Base-by-base conservation (phyloP, 2,113 vertebrate species). In the Pituophis catenifer region DNA sequence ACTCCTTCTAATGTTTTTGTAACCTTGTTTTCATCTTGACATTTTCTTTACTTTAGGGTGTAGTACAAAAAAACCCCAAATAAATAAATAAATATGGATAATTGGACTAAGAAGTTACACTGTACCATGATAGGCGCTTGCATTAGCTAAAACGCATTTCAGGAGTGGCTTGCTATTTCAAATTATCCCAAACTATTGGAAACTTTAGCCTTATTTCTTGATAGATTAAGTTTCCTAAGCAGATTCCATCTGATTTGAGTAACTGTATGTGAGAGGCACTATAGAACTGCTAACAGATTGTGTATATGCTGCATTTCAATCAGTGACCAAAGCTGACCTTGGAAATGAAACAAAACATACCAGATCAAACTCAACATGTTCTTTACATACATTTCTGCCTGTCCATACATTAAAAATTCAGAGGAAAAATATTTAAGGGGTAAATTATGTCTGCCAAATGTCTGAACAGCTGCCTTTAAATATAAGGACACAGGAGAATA, bases 391-490 rank as follows among this genome's bases (percentile, higher is more conserved):
- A 97, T 98, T 98, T 96, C 96, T 97, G 96, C 96, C 95, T 96
- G 97, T 97, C 96, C 96, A 97, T 97, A 95, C 97, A 97, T 98
- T 96, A 97, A 97, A 98, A 98, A 98, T 98, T 98, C 97, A 98
- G 97, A 98, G 97, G 97, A 98, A 97, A 98, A 98, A 97, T 97
- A 98, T 98, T 97, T 98, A 98, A 97, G 97, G 97, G 96, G 97
- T 97, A 97, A 98, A 98, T 97, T 98, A 98, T 98, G 97, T 96
- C 96, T 97, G 97, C 97, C 97, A 98, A 98, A 98, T 98, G 97
- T 97, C 97, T 97, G 96, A 97, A 96, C 96, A 97, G 96, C 97
- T 97, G 97, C 95, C 95, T 97, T 97, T 97, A 96, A 96, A 95
- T 97, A 97, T 96, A 97, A 97, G 95, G 97, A 97, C 95, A 97